These are phyloP conservation scores for Ptyas mucosa DNA, from an alignment of 2,113 vertebrate genomes.

Conservation along the genomic window DNA sequence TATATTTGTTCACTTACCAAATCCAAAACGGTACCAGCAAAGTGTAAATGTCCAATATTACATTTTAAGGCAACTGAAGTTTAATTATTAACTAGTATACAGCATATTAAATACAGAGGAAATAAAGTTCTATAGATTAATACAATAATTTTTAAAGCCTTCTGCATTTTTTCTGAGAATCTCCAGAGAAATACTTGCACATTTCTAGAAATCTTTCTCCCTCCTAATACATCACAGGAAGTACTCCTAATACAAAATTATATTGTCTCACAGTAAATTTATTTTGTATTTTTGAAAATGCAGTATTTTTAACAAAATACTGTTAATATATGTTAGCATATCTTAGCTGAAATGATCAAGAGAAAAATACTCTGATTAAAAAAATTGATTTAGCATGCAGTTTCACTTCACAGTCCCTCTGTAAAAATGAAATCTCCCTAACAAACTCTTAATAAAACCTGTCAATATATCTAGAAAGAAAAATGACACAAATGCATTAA, in stretches of 20 bases:
- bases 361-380: constrained; percentile 72
- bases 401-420: constrained; percentile 75
- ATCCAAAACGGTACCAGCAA: not conserved
- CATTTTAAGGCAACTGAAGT: not conserved
- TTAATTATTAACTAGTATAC: not conserved
- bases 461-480: constrained; percentile 81
- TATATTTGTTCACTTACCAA: not conserved
- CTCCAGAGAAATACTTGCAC: rapidly evolving
- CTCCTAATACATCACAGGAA: not conserved
- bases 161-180: not conserved
- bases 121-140: not conserved
- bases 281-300: constrained; percentile 62
- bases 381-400: constrained; percentile 76
- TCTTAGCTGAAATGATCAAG: constrained; percentile 65
- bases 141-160: not conserved
- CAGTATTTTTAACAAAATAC: constrained; percentile 45
- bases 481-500: constrained; percentile 86
- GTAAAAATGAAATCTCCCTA: constrained; percentile 80
- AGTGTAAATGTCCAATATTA: not conserved
- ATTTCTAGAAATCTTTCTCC: not conserved
- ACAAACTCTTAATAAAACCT: constrained; percentile 86
- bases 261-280: constrained; percentile 11
- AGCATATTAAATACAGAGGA: not conserved
- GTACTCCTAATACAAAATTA: constrained; percentile 11
- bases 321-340: constrained; percentile 54